phyloP scores from a whole-genome alignment of 2,888 invertebrate species.

The Meteorus colon region DNA sequence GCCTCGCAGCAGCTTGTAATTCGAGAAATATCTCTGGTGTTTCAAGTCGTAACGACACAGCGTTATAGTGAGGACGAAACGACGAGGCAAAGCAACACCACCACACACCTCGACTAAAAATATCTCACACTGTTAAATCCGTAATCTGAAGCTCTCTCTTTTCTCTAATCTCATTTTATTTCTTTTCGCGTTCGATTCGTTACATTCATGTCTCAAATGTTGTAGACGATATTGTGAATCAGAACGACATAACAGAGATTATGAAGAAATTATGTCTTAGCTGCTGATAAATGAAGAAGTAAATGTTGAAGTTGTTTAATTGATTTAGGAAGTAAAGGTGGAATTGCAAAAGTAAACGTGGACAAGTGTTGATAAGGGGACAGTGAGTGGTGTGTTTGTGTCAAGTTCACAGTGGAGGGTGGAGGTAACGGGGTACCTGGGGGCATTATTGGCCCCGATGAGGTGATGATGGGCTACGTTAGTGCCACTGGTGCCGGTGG shows the following conservation, averaged over 20 bases:
- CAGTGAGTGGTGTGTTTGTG: constrained; percentile 37
- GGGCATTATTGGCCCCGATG: constrained; percentile 57
- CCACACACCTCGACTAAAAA: constrained; percentile 50
- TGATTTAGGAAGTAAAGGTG: not conserved
- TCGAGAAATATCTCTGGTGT: constrained; percentile 54
- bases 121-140: constrained; percentile 41
- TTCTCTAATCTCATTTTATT: not conserved
- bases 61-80: constrained; percentile 9
- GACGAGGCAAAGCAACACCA: constrained; percentile 27
- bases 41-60: not conserved
- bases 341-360: not conserved
- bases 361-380: constrained; percentile 13
- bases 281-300: no score
- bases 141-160: constrained; percentile 25
- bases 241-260: no score
- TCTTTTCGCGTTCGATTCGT: no score
- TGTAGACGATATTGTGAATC: not conserved
- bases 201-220: not conserved
- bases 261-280: no score
- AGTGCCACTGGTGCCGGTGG: constrained; percentile 62
- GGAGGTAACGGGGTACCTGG: constrained; percentile 59
- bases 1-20: constrained; percentile 48
- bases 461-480: constrained; percentile 71
- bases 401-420: constrained; percentile 65
- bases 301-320: no score